Evolutionary conservation across 2,797 vertebrate genomes (phyloP).

Genomic region (Xiphorhynchus erythropygius): DNA sequence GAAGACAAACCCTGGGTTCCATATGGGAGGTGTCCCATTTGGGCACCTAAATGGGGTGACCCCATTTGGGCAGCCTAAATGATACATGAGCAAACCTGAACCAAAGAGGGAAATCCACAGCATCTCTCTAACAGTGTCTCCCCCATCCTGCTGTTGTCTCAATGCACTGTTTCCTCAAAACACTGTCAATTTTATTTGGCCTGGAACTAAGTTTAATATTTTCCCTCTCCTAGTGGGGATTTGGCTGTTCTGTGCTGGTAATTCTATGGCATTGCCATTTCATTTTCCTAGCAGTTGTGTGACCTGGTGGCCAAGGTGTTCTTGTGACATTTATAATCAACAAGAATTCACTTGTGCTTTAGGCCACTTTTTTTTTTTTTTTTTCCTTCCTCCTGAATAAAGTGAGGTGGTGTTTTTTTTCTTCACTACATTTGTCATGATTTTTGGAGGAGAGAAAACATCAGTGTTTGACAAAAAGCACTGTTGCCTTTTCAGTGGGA

Average conservation of each 20-base stretch:
- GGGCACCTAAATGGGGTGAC: neutral
- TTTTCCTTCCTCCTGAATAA: neutral
- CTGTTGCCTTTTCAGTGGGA: neutral
- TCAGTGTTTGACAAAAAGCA: neutral
- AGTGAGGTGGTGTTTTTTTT: rapidly evolving
- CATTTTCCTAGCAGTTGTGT: neutral
- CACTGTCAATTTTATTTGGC: neutral
- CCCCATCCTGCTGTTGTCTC: neutral
- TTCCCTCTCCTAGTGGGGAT: neutral
- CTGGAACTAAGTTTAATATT: neutral
- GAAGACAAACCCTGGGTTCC: neutral
- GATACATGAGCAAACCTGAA: neutral
- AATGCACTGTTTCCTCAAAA: neutral
- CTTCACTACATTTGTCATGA: neutral
- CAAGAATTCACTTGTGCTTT: neutral
- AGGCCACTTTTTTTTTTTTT: neutral
- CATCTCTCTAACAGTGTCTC: neutral
- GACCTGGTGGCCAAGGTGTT: neutral
- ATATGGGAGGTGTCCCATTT: neutral
- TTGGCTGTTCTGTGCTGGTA: neutral
- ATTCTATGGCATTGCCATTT: neutral
- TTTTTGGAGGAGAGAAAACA: neutral
- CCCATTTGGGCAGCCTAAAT: neutral
- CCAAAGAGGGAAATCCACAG: neutral
- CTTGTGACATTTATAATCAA: neutral